These are phyloP conservation scores for Sminthurinus signatus DNA, from an alignment of 1,140 invertebrate genomes.

Conservation along the genomic window DNA sequence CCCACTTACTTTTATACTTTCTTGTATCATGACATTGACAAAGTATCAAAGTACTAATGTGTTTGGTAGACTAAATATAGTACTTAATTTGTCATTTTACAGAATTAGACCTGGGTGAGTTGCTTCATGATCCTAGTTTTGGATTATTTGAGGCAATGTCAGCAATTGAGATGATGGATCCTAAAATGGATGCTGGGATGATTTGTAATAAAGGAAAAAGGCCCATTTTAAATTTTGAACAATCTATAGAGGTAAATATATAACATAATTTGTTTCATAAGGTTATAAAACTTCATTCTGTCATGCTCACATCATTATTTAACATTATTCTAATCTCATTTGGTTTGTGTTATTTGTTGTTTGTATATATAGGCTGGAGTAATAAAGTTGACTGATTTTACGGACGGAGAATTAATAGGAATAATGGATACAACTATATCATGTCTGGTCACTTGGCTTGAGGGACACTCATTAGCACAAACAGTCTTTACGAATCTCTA, in stretches of 20 bases:
- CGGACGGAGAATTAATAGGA: conserved; percentile 63
- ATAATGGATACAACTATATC: conserved; percentile 90
- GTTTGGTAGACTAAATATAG: too few relatives aligned
- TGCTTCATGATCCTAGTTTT: conserved; percentile 84
- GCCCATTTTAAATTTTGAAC: conserved; percentile 79
- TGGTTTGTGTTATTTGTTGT: too few relatives aligned
- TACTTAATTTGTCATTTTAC: conserved; percentile 18
- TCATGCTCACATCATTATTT: too few relatives aligned
- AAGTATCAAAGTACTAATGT: too few relatives aligned
- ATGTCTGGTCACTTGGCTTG: conserved; percentile 88
- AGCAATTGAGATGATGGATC: conserved; percentile 99
- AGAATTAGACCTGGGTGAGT: conserved; percentile 79
- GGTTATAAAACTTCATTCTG: too few relatives aligned
- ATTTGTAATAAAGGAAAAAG: conserved; percentile 79
- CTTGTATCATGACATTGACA: too few relatives aligned
- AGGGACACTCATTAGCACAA: conserved; percentile 91
- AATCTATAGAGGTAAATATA: conserved; percentile 69
- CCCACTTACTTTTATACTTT: too few relatives aligned
- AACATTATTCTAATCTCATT: too few relatives aligned
- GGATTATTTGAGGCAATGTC: conserved; percentile 98
- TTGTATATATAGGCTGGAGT: conserved; percentile 61
- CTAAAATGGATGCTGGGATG: conserved; percentile 99
- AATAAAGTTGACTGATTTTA: conserved; percentile 71
- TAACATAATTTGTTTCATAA: too few relatives aligned
- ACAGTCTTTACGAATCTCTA: conserved; percentile 97